Percentiles rank a stretch among this genome's conserved stretches.
phyloP scores from a whole-genome alignment of 2,797 vertebrate genomes.

The Enoplosus armatus region DNA sequence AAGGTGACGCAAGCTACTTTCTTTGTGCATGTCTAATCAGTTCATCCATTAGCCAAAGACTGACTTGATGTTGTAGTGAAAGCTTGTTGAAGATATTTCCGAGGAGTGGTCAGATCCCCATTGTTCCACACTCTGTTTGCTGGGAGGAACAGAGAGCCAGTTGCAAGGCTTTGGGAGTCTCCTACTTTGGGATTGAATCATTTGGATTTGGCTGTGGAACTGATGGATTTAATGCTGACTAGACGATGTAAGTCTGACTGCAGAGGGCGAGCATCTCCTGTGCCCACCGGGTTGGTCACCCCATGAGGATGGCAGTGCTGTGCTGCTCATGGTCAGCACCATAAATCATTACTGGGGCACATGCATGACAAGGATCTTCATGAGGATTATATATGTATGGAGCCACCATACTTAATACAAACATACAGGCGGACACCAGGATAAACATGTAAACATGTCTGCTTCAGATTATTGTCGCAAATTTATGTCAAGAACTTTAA shows the following conservation, averaged over 20 bases:
- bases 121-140: conserved; percentile 46
- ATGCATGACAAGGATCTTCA: conserved; percentile 74
- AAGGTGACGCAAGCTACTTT: conserved; percentile 50
- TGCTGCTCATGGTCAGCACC: conserved; percentile 59
- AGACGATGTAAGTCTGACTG: conserved; percentile 45
- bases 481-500: not conserved
- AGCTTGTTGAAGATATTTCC: conserved; percentile 29
- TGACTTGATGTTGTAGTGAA: conserved; percentile 35
- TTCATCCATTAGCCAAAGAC: conserved; percentile 38
- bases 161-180: conserved; percentile 52
- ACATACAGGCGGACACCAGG: conserved; percentile 24
- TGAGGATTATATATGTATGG: conserved; percentile 73
- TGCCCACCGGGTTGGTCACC: conserved; percentile 61
- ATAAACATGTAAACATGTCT: conserved; percentile 9
- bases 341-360: conserved; percentile 70
- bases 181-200: conserved; percentile 70
- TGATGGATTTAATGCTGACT: conserved; percentile 73
- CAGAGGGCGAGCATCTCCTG: conserved; percentile 39
- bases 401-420: conserved; percentile 44
- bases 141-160: conserved; percentile 28
- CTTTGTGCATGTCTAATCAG: conserved; percentile 36
- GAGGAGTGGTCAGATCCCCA: conserved; percentile 41
- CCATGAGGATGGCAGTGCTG: conserved; percentile 46
- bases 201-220: conserved; percentile 80
- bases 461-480: not conserved